Conservation (phyloP, 2,113 vertebrate genomes). For the Anthoscopus minutus region DNA sequence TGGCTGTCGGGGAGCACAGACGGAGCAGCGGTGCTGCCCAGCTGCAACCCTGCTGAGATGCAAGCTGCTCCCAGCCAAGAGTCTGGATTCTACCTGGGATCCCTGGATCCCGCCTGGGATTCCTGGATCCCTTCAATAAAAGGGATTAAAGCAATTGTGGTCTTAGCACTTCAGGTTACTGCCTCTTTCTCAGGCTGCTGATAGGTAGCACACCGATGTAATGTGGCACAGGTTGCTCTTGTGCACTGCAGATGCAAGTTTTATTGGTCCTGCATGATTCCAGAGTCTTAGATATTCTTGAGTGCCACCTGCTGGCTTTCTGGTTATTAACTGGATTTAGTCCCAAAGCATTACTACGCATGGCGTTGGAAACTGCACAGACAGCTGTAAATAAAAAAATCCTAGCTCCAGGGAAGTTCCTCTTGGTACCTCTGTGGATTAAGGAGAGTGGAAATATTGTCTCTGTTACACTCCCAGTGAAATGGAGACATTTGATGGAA, state of each 20-base stretch:
- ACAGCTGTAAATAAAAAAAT: neutral
- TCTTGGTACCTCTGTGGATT: neutral
- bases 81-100: neutral
- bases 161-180: fast-evolving
- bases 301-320: conserved; percentile 44
- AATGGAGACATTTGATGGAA: neutral
- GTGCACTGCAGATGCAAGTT: neutral
- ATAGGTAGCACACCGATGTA: fast-evolving
- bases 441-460: neutral
- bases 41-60: neutral
- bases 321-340: neutral
- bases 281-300: neutral
- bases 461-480: neutral
- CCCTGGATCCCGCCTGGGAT: neutral
- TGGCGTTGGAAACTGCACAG: fast-evolving
- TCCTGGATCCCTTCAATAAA: neutral
- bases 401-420: neutral
- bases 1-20: neutral
- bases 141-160: neutral
- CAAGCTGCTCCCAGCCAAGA: neutral
- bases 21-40: neutral
- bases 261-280: neutral
- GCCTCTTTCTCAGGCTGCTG: neutral
- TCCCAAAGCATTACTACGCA: fast-evolving
- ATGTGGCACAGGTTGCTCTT: neutral